Evolutionary conservation across 1,140 invertebrate genomes (phyloP).

Genomic region (Halictus rubicundus): DNA sequence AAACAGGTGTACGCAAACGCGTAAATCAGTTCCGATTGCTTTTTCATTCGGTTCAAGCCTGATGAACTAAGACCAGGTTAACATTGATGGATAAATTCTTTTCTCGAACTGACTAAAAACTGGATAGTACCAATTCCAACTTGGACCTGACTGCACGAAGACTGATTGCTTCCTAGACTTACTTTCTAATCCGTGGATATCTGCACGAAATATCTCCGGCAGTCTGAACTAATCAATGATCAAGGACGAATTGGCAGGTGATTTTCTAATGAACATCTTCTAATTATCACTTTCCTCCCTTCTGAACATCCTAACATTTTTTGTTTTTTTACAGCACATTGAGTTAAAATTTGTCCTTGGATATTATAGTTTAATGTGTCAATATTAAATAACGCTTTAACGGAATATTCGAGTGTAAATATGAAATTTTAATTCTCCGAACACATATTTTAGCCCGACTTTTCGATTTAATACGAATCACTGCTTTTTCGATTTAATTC

Average conservation of each 20-base stretch:
- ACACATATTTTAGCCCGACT: too few species aligned
- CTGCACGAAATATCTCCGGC: background rate
- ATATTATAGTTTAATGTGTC: background rate
- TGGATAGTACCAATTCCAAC: background rate
- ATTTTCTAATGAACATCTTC: background rate
- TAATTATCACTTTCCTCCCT: background rate
- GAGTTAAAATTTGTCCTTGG: background rate
- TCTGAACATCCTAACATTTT: background rate
- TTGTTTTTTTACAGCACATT: background rate
- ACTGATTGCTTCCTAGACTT: background rate
- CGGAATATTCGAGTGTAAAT: too few species aligned
- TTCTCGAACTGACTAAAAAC: background rate
- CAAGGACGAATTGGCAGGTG: background rate
- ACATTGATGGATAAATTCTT: conserved; percentile 1
- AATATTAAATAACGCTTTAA: too few species aligned
- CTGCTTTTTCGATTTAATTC: too few species aligned
- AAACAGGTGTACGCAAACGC: background rate
- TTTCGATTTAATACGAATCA: too few species aligned
- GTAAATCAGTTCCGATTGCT: background rate
- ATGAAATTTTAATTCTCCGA: too few species aligned
- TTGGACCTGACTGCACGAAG: background rate
- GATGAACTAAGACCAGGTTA: background rate
- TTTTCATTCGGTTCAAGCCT: background rate
- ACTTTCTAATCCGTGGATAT: background rate
- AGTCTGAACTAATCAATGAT: background rate